Percentiles rank a stretch among this genome's conserved stretches.
phyloP scores from a whole-genome alignment of 2,113 vertebrate species.

The Anoura caudifer region DNA sequence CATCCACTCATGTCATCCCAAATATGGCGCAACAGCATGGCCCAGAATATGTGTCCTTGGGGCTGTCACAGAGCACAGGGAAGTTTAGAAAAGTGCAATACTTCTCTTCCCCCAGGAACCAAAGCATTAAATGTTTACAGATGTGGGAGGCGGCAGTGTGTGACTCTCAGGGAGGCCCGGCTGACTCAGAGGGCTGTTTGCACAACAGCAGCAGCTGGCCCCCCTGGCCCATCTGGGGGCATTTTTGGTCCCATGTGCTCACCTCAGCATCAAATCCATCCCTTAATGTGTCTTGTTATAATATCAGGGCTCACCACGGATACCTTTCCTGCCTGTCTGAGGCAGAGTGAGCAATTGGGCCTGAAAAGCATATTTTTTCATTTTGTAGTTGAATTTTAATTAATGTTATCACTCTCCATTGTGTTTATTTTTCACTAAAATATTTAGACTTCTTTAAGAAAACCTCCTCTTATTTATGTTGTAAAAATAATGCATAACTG shows the following conservation, averaged over 20 bases:
- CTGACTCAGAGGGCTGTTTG: not conserved
- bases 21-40: constrained; percentile 28
- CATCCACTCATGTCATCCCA: constrained; percentile 40
- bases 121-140: constrained; percentile 53
- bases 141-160: not conserved
- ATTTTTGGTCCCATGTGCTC: fast-evolving
- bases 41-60: not conserved
- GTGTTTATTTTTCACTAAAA: not conserved
- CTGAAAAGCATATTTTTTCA: not conserved
- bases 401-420: not conserved
- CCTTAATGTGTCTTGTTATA: fast-evolving
- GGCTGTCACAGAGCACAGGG: not conserved
- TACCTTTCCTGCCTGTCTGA: not conserved
- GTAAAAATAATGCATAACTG: not conserved
- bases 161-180: not conserved
- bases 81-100: constrained; percentile 26
- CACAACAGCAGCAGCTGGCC: not conserved
- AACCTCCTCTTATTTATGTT: not conserved
- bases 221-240: fast-evolving
- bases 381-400: not conserved
- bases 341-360: not conserved
- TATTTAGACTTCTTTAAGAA: not conserved
- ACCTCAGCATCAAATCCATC: fast-evolving
- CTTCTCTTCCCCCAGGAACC: not conserved
- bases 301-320: not conserved